Percentiles rank a stretch among this genome's conserved stretches.
Evolutionary conservation across 2,113 vertebrate species (phyloP).

Genomic region (Indicator indicator): DNA sequence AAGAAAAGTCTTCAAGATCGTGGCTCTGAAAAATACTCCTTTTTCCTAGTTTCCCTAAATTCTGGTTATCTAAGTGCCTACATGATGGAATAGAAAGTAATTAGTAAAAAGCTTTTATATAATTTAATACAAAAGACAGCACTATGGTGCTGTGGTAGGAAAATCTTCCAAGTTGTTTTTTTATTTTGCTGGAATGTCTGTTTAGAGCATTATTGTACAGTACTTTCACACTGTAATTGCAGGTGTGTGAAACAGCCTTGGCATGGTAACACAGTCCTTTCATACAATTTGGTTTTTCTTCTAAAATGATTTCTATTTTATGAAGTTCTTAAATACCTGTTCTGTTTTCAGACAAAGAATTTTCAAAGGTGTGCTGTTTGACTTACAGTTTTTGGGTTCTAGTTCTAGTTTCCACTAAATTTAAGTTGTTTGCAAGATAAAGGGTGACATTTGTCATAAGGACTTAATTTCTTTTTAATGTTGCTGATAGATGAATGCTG

Average conservation of each 20-base stretch:
- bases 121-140: not conserved
- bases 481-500: not conserved
- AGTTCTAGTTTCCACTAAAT: not conserved
- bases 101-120: conserved; percentile 7
- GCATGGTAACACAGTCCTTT: not conserved
- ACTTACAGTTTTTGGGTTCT: no score
- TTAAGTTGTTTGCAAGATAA: not conserved
- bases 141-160: not conserved
- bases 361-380: not conserved
- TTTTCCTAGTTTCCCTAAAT: not conserved
- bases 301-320: not conserved
- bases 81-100: not conserved
- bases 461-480: conserved; percentile 20
- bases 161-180: not conserved
- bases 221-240: not conserved
- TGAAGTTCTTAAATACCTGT: not conserved
- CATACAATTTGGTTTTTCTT: not conserved
- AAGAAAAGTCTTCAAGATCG: not conserved
- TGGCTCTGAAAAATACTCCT: not conserved
- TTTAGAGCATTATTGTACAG: not conserved
- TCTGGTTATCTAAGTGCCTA: not conserved
- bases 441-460: not conserved
- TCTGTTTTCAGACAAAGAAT: not conserved
- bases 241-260: not conserved
- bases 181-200: not conserved